phyloP scores from a whole-genome alignment of 2,888 invertebrate species.

The Pandemis corylana region DNA sequence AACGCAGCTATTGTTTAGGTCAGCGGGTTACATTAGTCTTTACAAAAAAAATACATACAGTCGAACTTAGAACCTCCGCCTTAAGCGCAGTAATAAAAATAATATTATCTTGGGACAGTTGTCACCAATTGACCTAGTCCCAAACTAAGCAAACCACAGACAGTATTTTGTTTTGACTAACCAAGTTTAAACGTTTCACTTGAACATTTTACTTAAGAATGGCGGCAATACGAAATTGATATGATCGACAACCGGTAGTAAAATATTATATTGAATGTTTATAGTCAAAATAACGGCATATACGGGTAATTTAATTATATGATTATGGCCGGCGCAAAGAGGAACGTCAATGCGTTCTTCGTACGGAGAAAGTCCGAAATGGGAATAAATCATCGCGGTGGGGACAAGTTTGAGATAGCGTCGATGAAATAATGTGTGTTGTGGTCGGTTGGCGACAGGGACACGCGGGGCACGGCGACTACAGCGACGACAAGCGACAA shows the following conservation, averaged over 20 bases:
- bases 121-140: too few species aligned
- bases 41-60: too few species aligned
- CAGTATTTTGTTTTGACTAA: background rate
- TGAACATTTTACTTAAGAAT: background rate
- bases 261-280: slow-evolving; percentile 38
- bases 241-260: slow-evolving; percentile 25
- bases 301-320: slow-evolving; percentile 45
- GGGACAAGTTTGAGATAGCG: slow-evolving; percentile 72
- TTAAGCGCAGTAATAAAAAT: too few species aligned
- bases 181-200: background rate
- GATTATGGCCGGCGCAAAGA: slow-evolving; percentile 65
- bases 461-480: slow-evolving; percentile 54
- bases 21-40: too few species aligned
- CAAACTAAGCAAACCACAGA: too few species aligned
- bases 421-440: slow-evolving; percentile 72
- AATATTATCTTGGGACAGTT: too few species aligned
- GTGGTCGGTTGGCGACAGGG: slow-evolving; percentile 50
- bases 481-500: slow-evolving; percentile 56
- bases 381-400: slow-evolving; percentile 75
- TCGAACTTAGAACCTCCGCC: too few species aligned
- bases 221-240: slow-evolving; percentile 27
- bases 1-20: too few species aligned
- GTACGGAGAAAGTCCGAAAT: slow-evolving; percentile 70
- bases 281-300: slow-evolving; percentile 38
- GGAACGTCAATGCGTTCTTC: slow-evolving; percentile 66